phyloP scores from a whole-genome alignment of 2,888 invertebrate genomes.

The Exephanes ischioxanthus region DNA sequence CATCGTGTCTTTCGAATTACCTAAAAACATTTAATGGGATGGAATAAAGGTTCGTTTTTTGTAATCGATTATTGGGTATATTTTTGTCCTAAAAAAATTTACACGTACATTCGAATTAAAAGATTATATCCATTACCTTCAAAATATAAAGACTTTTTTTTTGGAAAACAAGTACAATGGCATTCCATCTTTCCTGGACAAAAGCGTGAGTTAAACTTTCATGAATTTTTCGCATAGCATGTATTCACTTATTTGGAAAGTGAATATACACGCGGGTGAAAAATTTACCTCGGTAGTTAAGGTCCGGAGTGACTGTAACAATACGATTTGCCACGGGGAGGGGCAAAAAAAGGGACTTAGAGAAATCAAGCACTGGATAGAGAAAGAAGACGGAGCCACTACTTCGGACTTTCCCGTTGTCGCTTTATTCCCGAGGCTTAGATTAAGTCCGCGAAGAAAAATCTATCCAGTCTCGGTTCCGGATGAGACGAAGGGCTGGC shows the following conservation, averaged over 20 bases:
- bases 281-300: not conserved
- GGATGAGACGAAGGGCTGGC: constrained; percentile 37
- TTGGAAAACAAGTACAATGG: not conserved
- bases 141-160: not conserved
- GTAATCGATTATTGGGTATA: not conserved
- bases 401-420: constrained; percentile 72
- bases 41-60: not conserved
- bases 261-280: not conserved
- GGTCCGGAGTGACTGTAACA: not conserved
- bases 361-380: constrained; percentile 46
- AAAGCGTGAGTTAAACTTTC: not conserved
- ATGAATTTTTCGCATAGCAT: not conserved
- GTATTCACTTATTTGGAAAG: not conserved
- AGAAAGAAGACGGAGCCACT: constrained; percentile 61
- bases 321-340: constrained; percentile 9
- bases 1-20: not conserved
- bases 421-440: constrained; percentile 83
- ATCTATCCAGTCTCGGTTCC: constrained; percentile 78
- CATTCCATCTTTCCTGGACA: not conserved
- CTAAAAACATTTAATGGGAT: not conserved
- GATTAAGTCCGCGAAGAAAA: constrained; percentile 84
- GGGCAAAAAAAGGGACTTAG: constrained; percentile 21
- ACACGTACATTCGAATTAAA: not conserved
- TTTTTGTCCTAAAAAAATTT: not conserved
- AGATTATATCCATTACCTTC: not conserved